Base-by-base conservation (phyloP, 2,113 vertebrate species). In the Triplophysa siluroides region DNA sequence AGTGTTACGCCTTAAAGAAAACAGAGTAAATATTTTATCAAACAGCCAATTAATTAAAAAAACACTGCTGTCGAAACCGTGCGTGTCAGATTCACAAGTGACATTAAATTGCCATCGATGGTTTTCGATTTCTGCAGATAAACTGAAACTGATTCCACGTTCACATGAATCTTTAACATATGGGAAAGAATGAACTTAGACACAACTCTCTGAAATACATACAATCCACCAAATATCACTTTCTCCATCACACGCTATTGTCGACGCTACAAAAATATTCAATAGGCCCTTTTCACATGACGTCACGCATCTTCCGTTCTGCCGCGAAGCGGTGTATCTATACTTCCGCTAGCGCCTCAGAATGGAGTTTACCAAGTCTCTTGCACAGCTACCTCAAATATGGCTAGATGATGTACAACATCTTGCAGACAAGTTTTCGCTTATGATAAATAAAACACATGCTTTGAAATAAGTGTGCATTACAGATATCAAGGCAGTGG, bases 71-170 rank as follows among this genome's bases (percentile, higher is more conserved):
- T 68, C 26, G 66, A 54, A 78, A 26, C 76, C n/a, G 70, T 19
- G 67, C 61, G 52, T 38, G 66, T 29, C 13, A 29, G 41, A 56
- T 64, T 45, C 33, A 38, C 33, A n/a, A 52, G 58, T 54, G 33
- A 38, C 19, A 6, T 80, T 45, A 43, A 70, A 74, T 80, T 58
- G 54, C 50, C 60, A 60, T 56, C 60, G 70, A 66, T 29, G 54
- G 78, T 45, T 52, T 80, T 58, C 18, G 3, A n/a, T 80, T 74
- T 21, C 78, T 29, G 2, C 12, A 80, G 14, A 79, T 10, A 38
- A 26, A 74, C 21, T 11, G 62, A 80, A 80, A 56, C 60, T 11
- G 62, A 54, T 72, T 65, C 23, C 50, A 58, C 56, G 33, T 47
- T 41, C 12, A 74, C 61, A 47, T 41, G 4, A 60, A 66, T 26